Percentiles rank a stretch among this genome's conserved stretches.
These are phyloP conservation scores for Saguinus midas DNA, from an alignment of 2,113 vertebrate species.

Conservation along the genomic window DNA sequence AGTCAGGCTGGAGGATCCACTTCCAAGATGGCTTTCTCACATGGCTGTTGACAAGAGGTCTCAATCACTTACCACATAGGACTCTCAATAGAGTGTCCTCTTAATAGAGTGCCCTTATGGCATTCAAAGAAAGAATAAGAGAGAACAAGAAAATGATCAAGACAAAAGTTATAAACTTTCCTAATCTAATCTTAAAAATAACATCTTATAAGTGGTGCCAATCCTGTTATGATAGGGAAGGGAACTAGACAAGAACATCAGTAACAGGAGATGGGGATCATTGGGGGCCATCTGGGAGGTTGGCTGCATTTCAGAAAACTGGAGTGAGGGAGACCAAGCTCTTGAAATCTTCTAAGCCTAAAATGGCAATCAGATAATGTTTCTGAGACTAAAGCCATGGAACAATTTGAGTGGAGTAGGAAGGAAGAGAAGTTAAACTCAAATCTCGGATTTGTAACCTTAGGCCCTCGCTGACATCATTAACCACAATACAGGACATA, in stretches of 20 bases:
- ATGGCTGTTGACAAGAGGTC: neutral
- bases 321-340: neutral
- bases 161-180: neutral
- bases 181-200: neutral
- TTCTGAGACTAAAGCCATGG: neutral
- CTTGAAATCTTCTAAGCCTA: neutral
- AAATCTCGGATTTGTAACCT: neutral
- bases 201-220: no score
- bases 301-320: neutral
- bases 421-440: neutral
- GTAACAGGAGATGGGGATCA: neutral
- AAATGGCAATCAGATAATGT: neutral
- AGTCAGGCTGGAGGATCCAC: neutral
- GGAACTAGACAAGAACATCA: neutral
- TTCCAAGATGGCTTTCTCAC: neutral
- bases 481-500: neutral
- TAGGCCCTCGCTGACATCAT: neutral
- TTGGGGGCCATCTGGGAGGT: neutral
- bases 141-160: neutral
- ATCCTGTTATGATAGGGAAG: neutral
- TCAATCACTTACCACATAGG: neutral
- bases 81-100: neutral
- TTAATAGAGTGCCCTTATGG: neutral
- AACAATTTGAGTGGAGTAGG: neutral
- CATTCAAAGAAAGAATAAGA: neutral